phyloP scores from a whole-genome alignment of 2,797 vertebrate species.

The Pipistrellus pipistrellus region DNA sequence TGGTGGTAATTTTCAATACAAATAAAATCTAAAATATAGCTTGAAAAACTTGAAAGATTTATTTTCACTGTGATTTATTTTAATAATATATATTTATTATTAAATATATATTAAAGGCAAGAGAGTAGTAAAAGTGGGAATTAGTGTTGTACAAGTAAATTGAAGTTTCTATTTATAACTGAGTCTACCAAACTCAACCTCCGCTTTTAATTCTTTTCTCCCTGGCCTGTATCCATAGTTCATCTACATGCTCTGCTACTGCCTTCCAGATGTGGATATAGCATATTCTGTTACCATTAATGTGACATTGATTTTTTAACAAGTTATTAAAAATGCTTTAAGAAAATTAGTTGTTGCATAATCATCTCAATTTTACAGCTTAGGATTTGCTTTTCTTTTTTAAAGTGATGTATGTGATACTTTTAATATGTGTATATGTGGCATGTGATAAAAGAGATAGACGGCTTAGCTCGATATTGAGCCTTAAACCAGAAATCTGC shows the following conservation, averaged over 20 bases:
- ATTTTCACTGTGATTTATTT: neutral
- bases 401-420: neutral
- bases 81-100: neutral
- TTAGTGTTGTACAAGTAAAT: neutral
- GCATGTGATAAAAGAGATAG: neutral
- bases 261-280: neutral
- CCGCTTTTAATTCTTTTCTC: neutral
- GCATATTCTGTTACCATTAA: neutral
- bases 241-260: neutral
- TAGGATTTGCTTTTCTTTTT: slow-evolving; percentile 13
- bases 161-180: neutral
- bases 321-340: neutral
- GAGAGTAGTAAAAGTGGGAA: neutral
- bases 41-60: slow-evolving; percentile 3
- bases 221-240: neutral
- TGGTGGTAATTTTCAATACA: neutral
- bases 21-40: neutral
- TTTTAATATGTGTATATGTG: neutral
- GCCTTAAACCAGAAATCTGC: neutral
- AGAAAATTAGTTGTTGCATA: neutral
- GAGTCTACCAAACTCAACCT: neutral
- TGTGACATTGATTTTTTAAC: neutral
- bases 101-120: neutral
- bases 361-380: neutral
- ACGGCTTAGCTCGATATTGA: neutral